phyloP scores from a whole-genome alignment of 1,140 invertebrate genomes.

The Atta texana region DNA sequence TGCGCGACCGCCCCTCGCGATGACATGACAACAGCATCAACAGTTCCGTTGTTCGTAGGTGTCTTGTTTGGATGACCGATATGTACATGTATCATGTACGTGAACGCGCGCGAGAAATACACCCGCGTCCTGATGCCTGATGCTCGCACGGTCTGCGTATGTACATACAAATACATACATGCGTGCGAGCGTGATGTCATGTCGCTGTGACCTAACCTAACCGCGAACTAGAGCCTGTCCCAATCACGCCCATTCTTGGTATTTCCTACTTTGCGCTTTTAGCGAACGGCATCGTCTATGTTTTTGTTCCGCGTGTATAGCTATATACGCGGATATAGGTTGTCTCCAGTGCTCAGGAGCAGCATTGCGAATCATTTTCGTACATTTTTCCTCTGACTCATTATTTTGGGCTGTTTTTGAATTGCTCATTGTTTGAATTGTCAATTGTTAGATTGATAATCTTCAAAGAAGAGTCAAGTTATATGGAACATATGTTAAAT shows the following conservation, averaged over 20 bases:
- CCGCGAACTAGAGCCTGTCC: conserved; percentile 65
- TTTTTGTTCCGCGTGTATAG: conserved; percentile 3
- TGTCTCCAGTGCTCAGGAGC: neutral
- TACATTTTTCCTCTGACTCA: too few relatives aligned
- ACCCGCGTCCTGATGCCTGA: neutral
- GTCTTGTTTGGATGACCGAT: conserved; percentile 39
- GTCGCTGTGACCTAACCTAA: conserved; percentile 73
- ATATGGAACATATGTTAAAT: neutral
- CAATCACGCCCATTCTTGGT: conserved; percentile 84
- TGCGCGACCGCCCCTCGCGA: conserved; percentile 8
- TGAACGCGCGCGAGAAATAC: neutral
- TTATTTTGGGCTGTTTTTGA: neutral
- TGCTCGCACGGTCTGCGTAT: neutral
- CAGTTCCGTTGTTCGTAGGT: neutral
- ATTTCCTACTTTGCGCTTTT: conserved; percentile 67
- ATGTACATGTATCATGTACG: neutral
- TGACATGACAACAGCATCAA: conserved; percentile 38
- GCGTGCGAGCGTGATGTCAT: conserved; percentile 79
- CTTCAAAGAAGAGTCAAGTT: neutral
- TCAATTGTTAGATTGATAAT: conserved; percentile 4
- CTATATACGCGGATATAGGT: neutral
- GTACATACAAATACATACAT: conserved; percentile 67
- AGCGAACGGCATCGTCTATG: conserved; percentile 37
- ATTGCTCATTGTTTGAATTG: neutral
- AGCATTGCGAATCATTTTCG: neutral